phyloP scores from a whole-genome alignment of 30 jellyfish, hydroid and myxozoan genomes.

The Turritopsis dohrnii region DNA sequence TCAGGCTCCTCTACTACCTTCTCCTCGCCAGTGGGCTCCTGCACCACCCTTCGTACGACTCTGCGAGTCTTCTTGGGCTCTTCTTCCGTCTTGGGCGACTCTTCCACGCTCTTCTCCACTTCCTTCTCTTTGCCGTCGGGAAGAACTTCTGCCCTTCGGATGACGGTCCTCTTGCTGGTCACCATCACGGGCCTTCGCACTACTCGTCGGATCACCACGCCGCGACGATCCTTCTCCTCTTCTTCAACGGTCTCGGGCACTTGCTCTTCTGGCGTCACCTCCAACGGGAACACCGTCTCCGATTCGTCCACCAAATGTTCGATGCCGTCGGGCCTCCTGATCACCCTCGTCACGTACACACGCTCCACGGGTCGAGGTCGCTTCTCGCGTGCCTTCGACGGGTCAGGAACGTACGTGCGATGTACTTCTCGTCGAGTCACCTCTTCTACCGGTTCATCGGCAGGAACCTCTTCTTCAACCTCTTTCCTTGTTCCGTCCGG shows the following conservation, averaged over 20 bases:
- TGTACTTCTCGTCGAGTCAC: conserved; percentile 19
- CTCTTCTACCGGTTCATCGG: conserved; percentile 23
- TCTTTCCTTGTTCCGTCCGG: conserved; percentile 56
- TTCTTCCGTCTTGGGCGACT: conserved; percentile 35
- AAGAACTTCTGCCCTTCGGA: conserved; percentile 46
- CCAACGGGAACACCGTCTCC: conserved; percentile 66
- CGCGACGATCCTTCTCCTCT: conserved; percentile 28
- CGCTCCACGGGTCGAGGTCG: conserved; percentile 70
- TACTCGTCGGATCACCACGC: conserved; percentile 34
- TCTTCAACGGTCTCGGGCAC: conserved; percentile 29
- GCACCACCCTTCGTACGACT: conserved; percentile 27
- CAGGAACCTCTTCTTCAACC: conserved; percentile 25
- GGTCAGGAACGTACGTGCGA: conserved; percentile 23
- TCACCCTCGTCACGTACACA: conserved; percentile 56
- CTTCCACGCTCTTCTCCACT: conserved; percentile 35
- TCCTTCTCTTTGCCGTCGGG: conserved; percentile 76
- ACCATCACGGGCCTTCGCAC: conserved; percentile 54
- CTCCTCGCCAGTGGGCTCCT: conserved; percentile 49
- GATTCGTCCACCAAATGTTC: conserved; percentile 65
- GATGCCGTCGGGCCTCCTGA: conserved; percentile 68
- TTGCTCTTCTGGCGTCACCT: conserved; percentile 47
- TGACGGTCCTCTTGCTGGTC: conserved; percentile 46
- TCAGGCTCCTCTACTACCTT: conserved; percentile 61
- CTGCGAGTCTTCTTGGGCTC: conserved; percentile 31
- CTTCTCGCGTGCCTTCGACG: conserved; percentile 5